A percentile compares a stretch with the other conserved stretches of the same genome.
Evolutionary conservation across 2,113 vertebrate genomes (phyloP).

Genomic region (Amblyornis subalaris): DNA sequence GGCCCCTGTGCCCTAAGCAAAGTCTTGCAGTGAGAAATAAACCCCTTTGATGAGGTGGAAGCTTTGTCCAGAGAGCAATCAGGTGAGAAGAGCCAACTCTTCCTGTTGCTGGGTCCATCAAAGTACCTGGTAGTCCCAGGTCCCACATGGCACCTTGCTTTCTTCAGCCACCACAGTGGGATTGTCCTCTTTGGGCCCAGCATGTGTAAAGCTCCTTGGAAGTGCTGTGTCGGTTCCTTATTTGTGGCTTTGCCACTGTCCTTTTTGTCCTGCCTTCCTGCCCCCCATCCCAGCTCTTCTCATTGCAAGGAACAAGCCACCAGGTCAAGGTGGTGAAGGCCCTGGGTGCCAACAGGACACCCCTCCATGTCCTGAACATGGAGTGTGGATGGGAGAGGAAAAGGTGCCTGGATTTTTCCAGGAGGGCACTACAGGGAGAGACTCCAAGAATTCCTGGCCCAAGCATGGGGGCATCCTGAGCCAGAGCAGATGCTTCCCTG

Average conservation of each 20-base stretch:
- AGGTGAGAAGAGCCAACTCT: not conserved
- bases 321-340: not conserved
- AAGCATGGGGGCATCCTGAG: not conserved
- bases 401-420: not conserved
- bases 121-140: not conserved
- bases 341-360: not conserved
- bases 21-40: not conserved
- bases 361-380: not conserved
- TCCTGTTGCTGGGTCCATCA: not conserved
- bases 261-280: not conserved
- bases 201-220: not conserved
- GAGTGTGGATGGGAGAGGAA: not conserved
- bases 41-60: not conserved
- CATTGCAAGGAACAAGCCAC: not conserved
- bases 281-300: not conserved
- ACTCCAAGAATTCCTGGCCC: not conserved
- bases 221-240: not conserved
- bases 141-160: rapidly evolving
- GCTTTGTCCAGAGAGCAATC: not conserved
- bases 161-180: not conserved
- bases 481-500: not conserved
- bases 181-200: not conserved
- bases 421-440: not conserved
- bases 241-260: not conserved
- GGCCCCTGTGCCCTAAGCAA: not conserved